phyloP scores from a whole-genome alignment of 2,113 vertebrate species.

The Heptranchias perlo region DNA sequence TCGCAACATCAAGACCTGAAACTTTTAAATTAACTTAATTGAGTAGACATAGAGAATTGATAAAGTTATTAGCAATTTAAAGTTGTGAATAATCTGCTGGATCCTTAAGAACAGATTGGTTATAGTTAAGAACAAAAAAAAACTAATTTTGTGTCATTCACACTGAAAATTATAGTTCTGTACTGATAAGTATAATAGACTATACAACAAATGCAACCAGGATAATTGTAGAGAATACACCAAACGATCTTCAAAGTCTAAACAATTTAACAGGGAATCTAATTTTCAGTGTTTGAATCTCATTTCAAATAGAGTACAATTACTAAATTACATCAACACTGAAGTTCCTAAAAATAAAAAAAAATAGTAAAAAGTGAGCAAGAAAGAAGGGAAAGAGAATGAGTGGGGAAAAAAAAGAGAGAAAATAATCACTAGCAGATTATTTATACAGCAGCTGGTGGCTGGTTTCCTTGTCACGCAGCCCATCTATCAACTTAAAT shows the following conservation, averaged over 20 bases:
- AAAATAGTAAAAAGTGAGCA: neutral
- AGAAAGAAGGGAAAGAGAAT: neutral
- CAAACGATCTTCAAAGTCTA: neutral
- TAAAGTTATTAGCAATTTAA: neutral
- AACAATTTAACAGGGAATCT: neutral
- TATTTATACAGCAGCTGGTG: conserved; percentile 36
- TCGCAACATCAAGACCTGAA: neutral
- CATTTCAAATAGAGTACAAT: neutral
- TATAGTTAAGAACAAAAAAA: neutral
- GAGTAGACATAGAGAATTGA: neutral
- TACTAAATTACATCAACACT: neutral
- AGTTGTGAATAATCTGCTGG: too few species aligned
- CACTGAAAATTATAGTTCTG: neutral
- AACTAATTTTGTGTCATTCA: neutral
- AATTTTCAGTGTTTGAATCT: neutral
- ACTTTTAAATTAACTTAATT: neutral
- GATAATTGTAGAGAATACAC: neutral
- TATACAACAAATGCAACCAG: neutral
- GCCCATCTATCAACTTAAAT: conserved; percentile 25
- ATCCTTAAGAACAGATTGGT: neutral
- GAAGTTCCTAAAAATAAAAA: neutral
- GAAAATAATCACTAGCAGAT: neutral
- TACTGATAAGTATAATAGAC: neutral
- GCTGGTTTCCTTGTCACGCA: conserved; percentile 2
- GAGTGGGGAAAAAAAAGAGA: conserved; percentile 11